Percentiles rank a stretch among this genome's conserved stretches.
phyloP scores from a whole-genome alignment of 2,113 vertebrate species.

The Lepus timidus region DNA sequence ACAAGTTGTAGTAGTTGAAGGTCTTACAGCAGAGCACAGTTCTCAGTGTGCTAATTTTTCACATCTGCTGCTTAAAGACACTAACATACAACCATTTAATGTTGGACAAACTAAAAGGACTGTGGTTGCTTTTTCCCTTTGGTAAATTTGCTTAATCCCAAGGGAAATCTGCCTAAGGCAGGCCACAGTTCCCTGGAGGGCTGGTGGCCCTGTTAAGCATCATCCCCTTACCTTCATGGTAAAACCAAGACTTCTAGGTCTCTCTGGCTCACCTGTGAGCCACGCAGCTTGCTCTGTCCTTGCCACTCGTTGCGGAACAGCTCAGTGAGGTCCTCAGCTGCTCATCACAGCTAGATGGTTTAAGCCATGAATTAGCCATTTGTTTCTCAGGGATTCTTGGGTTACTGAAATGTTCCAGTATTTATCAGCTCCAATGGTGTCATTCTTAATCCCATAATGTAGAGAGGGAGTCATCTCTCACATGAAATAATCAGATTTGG shows the following conservation, averaged over 20 bases:
- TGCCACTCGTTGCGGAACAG: background rate
- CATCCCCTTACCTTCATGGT: background rate
- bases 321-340: background rate
- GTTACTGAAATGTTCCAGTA: constrained; percentile 58
- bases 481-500: constrained; percentile 76
- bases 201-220: background rate
- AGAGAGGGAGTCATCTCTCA: constrained; percentile 65
- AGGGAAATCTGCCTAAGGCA: background rate
- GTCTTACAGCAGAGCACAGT: background rate
- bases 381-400: constrained; percentile 71
- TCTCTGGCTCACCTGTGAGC: background rate
- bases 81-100: background rate
- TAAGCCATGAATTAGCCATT: constrained; percentile 74
- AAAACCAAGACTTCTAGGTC: background rate
- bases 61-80: constrained; percentile 2
- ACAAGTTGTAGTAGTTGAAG: background rate
- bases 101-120: background rate
- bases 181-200: background rate
- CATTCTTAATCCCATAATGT: constrained; percentile 76
- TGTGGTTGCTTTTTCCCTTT: background rate
- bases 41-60: background rate
- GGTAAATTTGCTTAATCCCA: background rate
- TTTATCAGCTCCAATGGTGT: constrained; percentile 76
- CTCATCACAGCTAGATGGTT: constrained; percentile 27
- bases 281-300: background rate